Evolutionary conservation across 1,140 invertebrate species (phyloP), one percentile per base, ranked within the genome.

Genomic region (Euborellia annulipes): DNA sequence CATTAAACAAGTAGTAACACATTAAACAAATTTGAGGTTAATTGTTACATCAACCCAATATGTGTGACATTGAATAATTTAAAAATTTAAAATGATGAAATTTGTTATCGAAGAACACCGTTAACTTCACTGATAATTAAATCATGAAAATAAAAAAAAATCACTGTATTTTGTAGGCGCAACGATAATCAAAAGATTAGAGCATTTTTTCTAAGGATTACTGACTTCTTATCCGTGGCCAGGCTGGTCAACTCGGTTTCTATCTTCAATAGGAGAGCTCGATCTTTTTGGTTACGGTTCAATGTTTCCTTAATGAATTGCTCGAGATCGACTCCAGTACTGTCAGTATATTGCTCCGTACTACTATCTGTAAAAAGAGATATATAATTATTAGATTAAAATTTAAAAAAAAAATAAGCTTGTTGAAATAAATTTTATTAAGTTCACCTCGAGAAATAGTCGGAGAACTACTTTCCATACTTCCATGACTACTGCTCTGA

Each of bases 231-330:
- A 54, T 93, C 88, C 58, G 81, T 85, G 19, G 86, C 76, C 48
- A 94, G 79, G 36, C 74, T 75, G 44, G 79, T 76, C 41, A 95
- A 63, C 58, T 94, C 89, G 53, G 84, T 78, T 62, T 95, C 90
- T 13, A 95, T 82, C 56, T 81, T 80, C 8, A 94, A 62, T 46
- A 95, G 63, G 20, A 88, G 78, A 43, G 79, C 74, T 13, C 88
- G 67, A 64, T 95, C 90, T 56, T 90, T 86, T 70, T 74, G 61
- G 63, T 86, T 91, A 58, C 87, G 85, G 62, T 93, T 90, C 42
- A 95, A 69, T 0, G 89, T 93, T 43, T 87, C 84, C 23, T 80
- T 79, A 44, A 96, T 85, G 61, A 95, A 96, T 41, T 77, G 73
- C 37, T 85, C 75, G 45, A 94, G 63, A 64, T 95, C 85, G 27